Conservation (phyloP, 2,797 vertebrate species). For the Brachyrhaphis roseni region DNA sequence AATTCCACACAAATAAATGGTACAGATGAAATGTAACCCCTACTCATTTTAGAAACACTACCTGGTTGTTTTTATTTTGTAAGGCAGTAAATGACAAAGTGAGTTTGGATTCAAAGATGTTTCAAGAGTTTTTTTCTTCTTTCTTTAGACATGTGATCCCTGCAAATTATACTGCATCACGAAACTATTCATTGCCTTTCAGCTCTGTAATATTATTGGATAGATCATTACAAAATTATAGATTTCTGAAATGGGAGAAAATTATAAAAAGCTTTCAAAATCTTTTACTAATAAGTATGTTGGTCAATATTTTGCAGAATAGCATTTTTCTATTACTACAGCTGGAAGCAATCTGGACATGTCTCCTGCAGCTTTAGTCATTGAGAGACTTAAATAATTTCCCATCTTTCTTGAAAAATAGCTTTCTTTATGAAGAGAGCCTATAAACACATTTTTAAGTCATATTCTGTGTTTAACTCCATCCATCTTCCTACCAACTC, state of each 20-base stretch:
- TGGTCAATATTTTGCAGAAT: background rate
- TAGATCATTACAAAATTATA: background rate
- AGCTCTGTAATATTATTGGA: background rate
- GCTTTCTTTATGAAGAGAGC: background rate
- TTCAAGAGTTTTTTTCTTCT: background rate
- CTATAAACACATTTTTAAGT: background rate
- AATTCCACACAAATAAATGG: background rate
- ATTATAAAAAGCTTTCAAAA: background rate
- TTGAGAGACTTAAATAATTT: background rate
- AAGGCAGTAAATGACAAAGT: background rate
- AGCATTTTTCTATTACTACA: background rate
- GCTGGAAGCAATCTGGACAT: background rate
- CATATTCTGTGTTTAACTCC: background rate
- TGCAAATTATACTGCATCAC: background rate
- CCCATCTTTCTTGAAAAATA: background rate
- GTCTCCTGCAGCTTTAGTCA: background rate
- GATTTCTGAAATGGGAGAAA: background rate
- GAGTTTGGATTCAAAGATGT: background rate
- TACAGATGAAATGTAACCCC: background rate
- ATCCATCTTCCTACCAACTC: too few species aligned
- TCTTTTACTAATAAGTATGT: background rate
- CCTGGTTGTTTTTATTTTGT: too few species aligned
- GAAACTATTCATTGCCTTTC: background rate
- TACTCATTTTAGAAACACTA: background rate
- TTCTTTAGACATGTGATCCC: background rate